A percentile compares a stretch with the other conserved stretches of the same genome.
These are phyloP conservation scores for Mystacornis crossleyi DNA, from an alignment of 2,113 vertebrate genomes.

Conservation along the genomic window DNA sequence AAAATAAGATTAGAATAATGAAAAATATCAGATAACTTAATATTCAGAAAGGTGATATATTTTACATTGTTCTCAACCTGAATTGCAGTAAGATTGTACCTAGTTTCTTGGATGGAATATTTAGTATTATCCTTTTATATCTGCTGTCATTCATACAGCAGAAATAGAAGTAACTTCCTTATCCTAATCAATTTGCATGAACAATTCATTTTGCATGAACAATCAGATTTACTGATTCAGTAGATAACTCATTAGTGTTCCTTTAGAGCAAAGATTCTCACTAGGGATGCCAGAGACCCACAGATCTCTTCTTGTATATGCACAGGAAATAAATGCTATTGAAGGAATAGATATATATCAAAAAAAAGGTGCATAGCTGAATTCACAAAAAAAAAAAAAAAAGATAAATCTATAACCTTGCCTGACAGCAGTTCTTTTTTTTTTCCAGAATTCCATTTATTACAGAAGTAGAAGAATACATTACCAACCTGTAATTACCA, in stretches of 20 bases:
- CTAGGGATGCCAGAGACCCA: not conserved
- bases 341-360: not conserved
- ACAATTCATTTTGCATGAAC: constrained; percentile 44
- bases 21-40: not conserved
- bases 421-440: not conserved
- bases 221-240: constrained; percentile 56
- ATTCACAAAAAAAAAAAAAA: not conserved
- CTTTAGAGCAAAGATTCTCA: constrained; percentile 34
- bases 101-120: not conserved
- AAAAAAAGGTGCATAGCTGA: not conserved
- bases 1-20: not conserved
- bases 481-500: not conserved
- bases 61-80: not conserved
- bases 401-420: constrained; percentile 9
- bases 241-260: not conserved
- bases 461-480: not conserved
- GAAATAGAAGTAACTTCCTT: constrained; percentile 32
- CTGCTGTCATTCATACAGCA: constrained; percentile 8
- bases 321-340: constrained; percentile 1
- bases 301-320: not conserved
- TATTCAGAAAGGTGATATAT: not conserved
- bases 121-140: not conserved
- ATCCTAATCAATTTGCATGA: constrained; percentile 47
- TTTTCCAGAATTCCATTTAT: not conserved
- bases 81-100: not conserved